Evolutionary conservation across 1,140 invertebrate species (phyloP), one percentile per base, ranked within the genome.

Genomic region (Eumaeus atala): DNA sequence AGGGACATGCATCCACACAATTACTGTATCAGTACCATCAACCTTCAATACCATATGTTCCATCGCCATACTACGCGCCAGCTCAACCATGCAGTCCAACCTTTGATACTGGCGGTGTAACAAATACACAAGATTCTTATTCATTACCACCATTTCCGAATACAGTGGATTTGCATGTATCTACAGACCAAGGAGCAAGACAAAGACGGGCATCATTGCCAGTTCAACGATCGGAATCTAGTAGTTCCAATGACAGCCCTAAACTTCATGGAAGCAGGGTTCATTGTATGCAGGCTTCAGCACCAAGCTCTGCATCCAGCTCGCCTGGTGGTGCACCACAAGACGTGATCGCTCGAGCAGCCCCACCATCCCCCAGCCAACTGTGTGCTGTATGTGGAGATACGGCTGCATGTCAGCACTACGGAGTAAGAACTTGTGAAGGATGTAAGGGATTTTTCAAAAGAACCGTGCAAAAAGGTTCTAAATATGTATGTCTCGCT

Each of bases 341-440:
- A 21, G 89, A 93, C 1, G 90, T 90, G 33, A 77, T 58, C n/a
- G 62, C 62, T 11, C 77, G 72, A 12, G 80, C 72, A 8, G 89
- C 93, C 17, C 91, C 93, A 8, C 91, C 93, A 0, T 92, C 92
- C 3, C 92, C 94, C 0, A 95, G 95, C 16, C 95, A 98, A 77
- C 83, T 98, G 21, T 99, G 98, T 84, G 97, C 98, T 4, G 98
- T 99, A 5, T 99, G 98, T 78, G 98, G 97, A 0, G 98, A 99
- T 83, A 98, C 96, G 7, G 98, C 98, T 0, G 97, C 97, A 14
- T 99, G 98, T 72, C 97, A 99, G 72, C 97, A 99, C 81, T 99
- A 99, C 77, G 98, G 98, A 0, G 98, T 99, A 0, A 89, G 97
- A 38, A 99, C 98, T 0, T 97, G 95, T 72, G 98, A 99, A 89